Conservation (phyloP, 2,113 vertebrate species). For the Empidonax traillii region DNA sequence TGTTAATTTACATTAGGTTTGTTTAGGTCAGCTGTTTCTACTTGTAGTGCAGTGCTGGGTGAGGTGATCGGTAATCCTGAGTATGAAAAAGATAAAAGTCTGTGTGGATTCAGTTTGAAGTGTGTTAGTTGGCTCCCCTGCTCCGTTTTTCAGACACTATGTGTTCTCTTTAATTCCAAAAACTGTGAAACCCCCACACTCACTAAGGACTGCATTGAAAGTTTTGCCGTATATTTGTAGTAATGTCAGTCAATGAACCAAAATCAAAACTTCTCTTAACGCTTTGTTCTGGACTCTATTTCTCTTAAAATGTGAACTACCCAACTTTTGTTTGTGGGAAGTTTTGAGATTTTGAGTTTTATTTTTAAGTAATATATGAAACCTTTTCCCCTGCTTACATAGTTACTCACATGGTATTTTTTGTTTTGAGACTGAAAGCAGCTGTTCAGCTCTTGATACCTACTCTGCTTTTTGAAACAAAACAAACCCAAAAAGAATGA, state of each 20-base stretch:
- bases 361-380: background rate
- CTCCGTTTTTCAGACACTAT: background rate
- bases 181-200: background rate
- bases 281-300: background rate
- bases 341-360: background rate
- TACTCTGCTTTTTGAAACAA: background rate
- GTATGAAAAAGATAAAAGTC: background rate
- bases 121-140: fast-evolving
- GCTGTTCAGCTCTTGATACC: background rate
- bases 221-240: background rate
- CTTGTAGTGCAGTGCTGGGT: background rate
- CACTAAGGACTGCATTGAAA: background rate
- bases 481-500: background rate
- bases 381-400: background rate
- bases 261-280: background rate
- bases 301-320: background rate
- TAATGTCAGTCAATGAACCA: background rate
- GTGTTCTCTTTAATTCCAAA: background rate
- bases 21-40: background rate
- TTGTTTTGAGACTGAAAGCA: background rate
- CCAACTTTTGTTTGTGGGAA: background rate
- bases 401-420: background rate
- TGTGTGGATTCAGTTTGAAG: background rate
- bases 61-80: background rate
- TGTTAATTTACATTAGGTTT: background rate